Base-by-base conservation (phyloP, 2,888 invertebrate species). In the Phyllotreta cruciferae region DNA sequence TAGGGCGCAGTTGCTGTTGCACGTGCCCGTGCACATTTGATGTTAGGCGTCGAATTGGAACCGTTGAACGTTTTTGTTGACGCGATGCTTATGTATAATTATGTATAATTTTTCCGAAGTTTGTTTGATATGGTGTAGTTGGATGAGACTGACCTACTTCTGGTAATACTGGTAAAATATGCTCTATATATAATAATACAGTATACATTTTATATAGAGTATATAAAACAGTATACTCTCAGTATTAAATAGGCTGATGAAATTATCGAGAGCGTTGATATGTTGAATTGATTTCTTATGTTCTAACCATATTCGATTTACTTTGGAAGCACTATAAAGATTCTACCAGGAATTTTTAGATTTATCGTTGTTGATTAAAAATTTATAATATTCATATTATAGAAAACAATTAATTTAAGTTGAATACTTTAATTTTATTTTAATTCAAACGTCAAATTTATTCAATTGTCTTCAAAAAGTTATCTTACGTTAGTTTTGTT, bases 1-100 rank as follows among this genome's bases (percentile, higher is more conserved):
- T 67, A 86, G 91, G 55, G 88, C 90, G 55, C 90, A 91, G 69
- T 80, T 90, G 45, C 81, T 93, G 66, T 84, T 90, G 60, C 93
- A 93, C 81, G 92, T 93, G 74, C 91, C 91, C 60, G 87, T 92
- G 77, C 93, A 93, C 79, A 93, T 93, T 82, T 90, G 88, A 89
- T 84, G 81, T 75, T 77, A 77, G 73, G 60, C 62, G 6, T 10
- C 35, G 41, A 54, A 54, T 41, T 3, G 3, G 36, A 53, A 53
- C 34, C 6, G n/a, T 6, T 35, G 10, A 47, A 24, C 45, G 34
- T 35, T 49, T 13, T 49, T 35, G 13, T 14, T 8, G 35, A 7
- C 36, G 36, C 13, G 35, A 11, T 49, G 36, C 36, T 49, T 35
- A 2, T 6, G 47, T 13, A 47, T 8, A 47, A 47, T 24, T 34